Evolutionary conservation across 2,113 vertebrate species (phyloP), one percentile per base, ranked within the genome.

Genomic region (Dicaeum eximium): DNA sequence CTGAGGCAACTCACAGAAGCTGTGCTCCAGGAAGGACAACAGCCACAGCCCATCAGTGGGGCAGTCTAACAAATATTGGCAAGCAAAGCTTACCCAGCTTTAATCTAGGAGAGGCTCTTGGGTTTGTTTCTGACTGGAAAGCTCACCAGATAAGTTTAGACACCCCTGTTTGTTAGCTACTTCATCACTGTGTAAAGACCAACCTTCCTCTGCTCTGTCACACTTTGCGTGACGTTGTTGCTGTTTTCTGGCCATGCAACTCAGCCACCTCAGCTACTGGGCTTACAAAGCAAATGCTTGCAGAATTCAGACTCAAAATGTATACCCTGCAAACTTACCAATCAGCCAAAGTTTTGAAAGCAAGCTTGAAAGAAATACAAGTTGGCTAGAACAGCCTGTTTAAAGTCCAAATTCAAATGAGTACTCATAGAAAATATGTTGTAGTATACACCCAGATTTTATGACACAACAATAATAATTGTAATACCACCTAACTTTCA

Each of bases 401-500:
- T 88, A 95, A 96, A 92, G 84, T 91, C 82, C 84, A 95, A 71
- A 84, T 84, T 92, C 67, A 92, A 95, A 92, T 84, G 88, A 93
- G 69, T 91, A 94, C 53, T 84, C 86, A 33, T 28, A 92, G 51
- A 95, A 95, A 96, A 94, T 96, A 96, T 96, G 95, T 86, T 62
- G 38, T 73, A 83, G 86, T 44, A 67, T 93, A 92, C 82, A 1
- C 93, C 93, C 93, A 94, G 69, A 74, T 95, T 94, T 93, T 88
- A 90, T 80, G 92, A 92, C 90, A 95, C 92, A 90, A 95, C 79
- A 93, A 88, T 33, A 92, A 95, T 77, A 95, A 84, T 51, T 84
- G 67, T 89, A 96, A 86, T 71, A 88, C 67, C 47, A 64, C 86
- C 51, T 88, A 58, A 93, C 88, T 94, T 96, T 96, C 91, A 96